Base-by-base conservation (phyloP, 1,140 invertebrate species). In the Aphelenchoides fujianensis region DNA sequence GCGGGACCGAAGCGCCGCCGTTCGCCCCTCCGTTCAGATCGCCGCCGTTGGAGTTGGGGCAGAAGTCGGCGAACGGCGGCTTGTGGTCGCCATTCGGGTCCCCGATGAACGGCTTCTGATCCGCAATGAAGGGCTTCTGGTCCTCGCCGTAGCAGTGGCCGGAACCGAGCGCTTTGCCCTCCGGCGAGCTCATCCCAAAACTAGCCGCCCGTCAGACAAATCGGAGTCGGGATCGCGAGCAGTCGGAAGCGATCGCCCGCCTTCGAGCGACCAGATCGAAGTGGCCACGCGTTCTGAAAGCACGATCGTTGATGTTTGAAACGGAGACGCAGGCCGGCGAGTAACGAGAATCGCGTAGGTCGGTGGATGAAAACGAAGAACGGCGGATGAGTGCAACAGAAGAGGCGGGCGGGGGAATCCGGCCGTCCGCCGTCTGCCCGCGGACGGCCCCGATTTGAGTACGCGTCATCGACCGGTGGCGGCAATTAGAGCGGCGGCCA, bases 121-220 rank as follows among this genome's bases (percentile, higher is more conserved):
- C 55, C 5, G 7, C 12, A 19, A 48, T 12, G 12, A 12, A 23
- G 12, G 41, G 41, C 41, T 48, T 48, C 41, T 48, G 41, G 41
- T 48, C 41, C 23, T 23, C 55, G 34, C 19, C 19, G 23, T 59
- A 59, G 23, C 55, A 59, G 5, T 7, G 23, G 23, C 34, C 19
- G 5, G 55, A 27, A 5, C 28, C 5, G 34, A 7, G 55, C 7
- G 55, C 27, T 19, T 59, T 59, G 7, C 5, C 19, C 34, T 59
- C 55, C 55, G 55, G 55, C 55, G 55, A 59, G 5, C 5, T 59
- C 55, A 59, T 59, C 5, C 5, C 55, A 23, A 48, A 48, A n/a
- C n/a, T n/a, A n/a, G n/a, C n/a, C n/a, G n/a, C n/a, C n/a, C n/a
- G n/a, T n/a, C n/a, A n/a, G n/a, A n/a, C n/a, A n/a, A n/a, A n/a